A percentile compares a stretch with the other conserved stretches of the same genome.
Conservation (phyloP, 2,113 vertebrate genomes). For the Rhinolophus sinicus region DNA sequence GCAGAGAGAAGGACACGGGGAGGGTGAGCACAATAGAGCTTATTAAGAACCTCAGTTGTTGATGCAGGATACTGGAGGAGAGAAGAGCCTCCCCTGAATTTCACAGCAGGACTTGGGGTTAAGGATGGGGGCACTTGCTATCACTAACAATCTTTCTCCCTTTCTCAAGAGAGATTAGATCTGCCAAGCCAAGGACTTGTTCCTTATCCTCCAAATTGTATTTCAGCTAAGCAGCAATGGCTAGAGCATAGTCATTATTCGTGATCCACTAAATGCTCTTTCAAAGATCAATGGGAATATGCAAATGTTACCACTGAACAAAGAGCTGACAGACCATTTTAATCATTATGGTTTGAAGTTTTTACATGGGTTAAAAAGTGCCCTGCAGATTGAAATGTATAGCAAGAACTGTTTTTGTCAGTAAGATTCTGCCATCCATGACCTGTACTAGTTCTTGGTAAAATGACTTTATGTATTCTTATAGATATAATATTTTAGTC, state of each 20-base stretch:
- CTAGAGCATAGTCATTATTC: background rate
- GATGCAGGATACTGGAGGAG: background rate
- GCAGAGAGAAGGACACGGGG: background rate
- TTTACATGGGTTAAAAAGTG: background rate
- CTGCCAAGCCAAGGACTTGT: background rate
- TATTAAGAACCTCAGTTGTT: background rate
- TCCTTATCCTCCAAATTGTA: background rate
- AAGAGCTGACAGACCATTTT: background rate
- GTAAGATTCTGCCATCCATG: background rate
- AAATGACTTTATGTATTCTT: background rate
- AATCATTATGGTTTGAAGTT: background rate
- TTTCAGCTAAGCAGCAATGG: background rate
- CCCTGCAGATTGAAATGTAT: background rate
- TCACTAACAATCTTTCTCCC: background rate
- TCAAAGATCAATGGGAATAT: background rate
- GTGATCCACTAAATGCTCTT: background rate
- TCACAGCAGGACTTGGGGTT: background rate
- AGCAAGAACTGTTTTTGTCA: background rate
- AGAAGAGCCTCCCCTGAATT: background rate
- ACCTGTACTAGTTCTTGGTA: background rate
- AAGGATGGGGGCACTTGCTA: background rate
- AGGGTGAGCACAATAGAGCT: fast-evolving
- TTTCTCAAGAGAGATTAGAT: background rate
- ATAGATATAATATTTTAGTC: background rate
- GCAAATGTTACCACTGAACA: background rate